A percentile compares a stretch with the other conserved stretches of the same genome.
phyloP scores from a whole-genome alignment of 2,113 vertebrate genomes.

The Terrapene triunguis region DNA sequence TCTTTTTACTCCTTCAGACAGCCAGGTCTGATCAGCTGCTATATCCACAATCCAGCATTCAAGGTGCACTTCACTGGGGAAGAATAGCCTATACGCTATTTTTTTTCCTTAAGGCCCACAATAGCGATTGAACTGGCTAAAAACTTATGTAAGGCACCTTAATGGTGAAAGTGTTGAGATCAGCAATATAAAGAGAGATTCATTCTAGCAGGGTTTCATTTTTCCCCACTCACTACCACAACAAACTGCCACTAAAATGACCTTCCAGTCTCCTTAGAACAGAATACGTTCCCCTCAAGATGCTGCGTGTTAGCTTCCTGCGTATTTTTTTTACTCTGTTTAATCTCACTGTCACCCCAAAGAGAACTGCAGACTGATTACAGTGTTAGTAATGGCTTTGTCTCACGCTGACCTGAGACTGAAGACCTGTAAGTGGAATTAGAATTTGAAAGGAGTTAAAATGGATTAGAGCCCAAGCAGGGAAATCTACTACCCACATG shows the following conservation, averaged over 20 bases:
- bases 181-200: not conserved
- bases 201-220: not conserved
- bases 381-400: not conserved
- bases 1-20: not conserved
- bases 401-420: conserved; percentile 3
- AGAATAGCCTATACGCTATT: rapidly evolving
- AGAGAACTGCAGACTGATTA: not conserved
- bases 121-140: rapidly evolving
- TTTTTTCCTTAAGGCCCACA: not conserved
- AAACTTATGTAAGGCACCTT: not conserved
- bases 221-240: not conserved
- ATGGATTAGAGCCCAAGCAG: conserved; percentile 11
- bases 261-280: not conserved
- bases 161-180: not conserved
- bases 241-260: not conserved
- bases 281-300: not conserved
- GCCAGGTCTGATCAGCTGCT: not conserved
- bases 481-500: not conserved
- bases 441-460: conserved; percentile 58
- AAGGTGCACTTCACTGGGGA: rapidly evolving
- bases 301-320: not conserved
- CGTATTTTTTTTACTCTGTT: not conserved
- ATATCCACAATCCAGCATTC: not conserved
- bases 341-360: not conserved
- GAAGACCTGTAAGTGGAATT: conserved; percentile 31